Evolutionary conservation across 2,888 invertebrate genomes (phyloP).

Genomic region (Augiades crinisus): DNA sequence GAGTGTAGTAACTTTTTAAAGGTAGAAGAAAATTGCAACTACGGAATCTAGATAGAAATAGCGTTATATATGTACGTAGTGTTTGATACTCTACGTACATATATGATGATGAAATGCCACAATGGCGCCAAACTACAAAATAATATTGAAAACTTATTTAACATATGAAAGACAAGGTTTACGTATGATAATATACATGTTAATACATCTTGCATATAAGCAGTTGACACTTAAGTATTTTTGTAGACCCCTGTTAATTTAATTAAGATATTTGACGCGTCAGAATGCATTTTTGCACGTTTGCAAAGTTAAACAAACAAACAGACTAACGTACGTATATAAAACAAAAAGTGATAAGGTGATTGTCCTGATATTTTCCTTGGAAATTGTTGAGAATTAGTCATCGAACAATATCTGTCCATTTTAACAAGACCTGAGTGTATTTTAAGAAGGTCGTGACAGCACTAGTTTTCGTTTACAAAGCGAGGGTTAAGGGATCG

Average conservation of each 20-base stretch:
- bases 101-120: no score
- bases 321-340: not conserved
- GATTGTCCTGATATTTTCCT: conserved; percentile 4
- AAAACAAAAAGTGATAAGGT: not conserved
- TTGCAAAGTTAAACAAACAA: conserved; percentile 4
- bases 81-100: no score
- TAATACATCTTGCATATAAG: no score
- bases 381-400: not conserved
- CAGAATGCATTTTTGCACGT: not conserved
- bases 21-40: no score
- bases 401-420: not conserved
- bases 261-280: not conserved
- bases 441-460: not conserved
- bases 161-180: not conserved
- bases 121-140: no score
- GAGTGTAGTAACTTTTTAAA: no score
- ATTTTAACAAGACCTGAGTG: not conserved
- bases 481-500: not conserved
- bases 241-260: not conserved
- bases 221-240: no score
- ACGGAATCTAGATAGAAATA: no score
- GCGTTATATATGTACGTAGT: no score
- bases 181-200: no score
- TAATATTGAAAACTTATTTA: no score
- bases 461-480: not conserved